These are phyloP conservation scores for Agrochola lota DNA, from an alignment of 2,888 invertebrate genomes.

Conservation along the genomic window DNA sequence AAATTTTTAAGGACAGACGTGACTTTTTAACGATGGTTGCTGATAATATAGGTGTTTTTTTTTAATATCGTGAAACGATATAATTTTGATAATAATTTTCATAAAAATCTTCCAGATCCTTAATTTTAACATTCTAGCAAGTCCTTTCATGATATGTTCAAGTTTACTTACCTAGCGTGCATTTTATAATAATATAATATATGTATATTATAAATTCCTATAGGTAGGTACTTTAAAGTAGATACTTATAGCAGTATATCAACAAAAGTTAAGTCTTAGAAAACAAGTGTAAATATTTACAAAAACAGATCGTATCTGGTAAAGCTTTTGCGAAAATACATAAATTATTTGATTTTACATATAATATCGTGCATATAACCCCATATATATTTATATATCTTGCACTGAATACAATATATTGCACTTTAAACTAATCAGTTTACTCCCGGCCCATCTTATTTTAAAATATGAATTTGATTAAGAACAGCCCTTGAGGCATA, in stretches of 20 bases:
- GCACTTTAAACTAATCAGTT: constrained; percentile 22
- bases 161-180: constrained; percentile 55
- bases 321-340: constrained; percentile 24
- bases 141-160: constrained; percentile 69
- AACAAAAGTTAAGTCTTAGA: constrained; percentile 15
- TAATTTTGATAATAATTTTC: constrained; percentile 16
- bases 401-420: constrained; percentile 7
- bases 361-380: constrained; percentile 8
- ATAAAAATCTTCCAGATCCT: constrained; percentile 25
- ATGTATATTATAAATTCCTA: background rate
- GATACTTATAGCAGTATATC: constrained; percentile 7
- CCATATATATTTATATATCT: constrained; percentile 6
- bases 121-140: constrained; percentile 31
- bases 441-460: constrained; percentile 1
- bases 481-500: constrained; percentile 14
- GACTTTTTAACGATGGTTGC: constrained; percentile 3
- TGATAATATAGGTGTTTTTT: background rate
- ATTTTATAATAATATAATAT: constrained; percentile 14
- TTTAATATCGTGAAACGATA: constrained; percentile 10
- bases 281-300: constrained; percentile 48
- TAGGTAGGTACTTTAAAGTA: background rate
- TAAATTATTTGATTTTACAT: constrained; percentile 14
- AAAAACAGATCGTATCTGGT: constrained; percentile 63
- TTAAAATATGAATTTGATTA: background rate
- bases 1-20: constrained; percentile 4